Evolutionary conservation across 2,113 vertebrate genomes (phyloP), one percentile per base, ranked within the genome.

Genomic region (Ameiurus melas): DNA sequence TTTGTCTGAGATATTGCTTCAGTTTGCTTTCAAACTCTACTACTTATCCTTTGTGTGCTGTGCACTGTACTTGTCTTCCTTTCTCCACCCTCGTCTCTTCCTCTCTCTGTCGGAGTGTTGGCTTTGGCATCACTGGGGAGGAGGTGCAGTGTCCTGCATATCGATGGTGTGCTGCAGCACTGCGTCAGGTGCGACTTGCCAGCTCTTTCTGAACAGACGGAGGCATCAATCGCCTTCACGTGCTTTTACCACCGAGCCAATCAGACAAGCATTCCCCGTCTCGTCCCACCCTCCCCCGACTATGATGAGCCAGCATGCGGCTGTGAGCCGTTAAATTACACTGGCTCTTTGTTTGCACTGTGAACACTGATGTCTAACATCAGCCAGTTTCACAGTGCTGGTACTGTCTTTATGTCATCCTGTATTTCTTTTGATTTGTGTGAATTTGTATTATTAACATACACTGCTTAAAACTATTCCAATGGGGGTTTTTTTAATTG

Each of bases 121-220:
- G 68, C 36, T 47, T 66, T 19, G n/a, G 53, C 33, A 68, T 7
- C 55, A 47, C 68, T 1, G 17, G 58, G 27, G 75, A 83, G 60
- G 27, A 68, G 39, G 62, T 84, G 83, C n/a, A 43, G 68, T 64
- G 85, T 84, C 78, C 33, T 55, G 91, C 87, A 81, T 94, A 87
- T 92, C 90, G 86, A 93, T 90, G 25, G 39, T 43, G 55, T 85
- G 87, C 91, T 94, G 92, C 93, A 92, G 91, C 90, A 92, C 86
- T 91, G 92, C 92, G 82, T 93, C 94, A 93, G 92, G 79, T 71
- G 81, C 51, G 27, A 89, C 33, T 91, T 91, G 94, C 92, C 93
- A 89, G 75, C 77, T 36, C 25, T 55, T 19, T 60, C 83, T 85
- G 43, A 83, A 47, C 55, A 88, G 60, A 47, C 36, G 27, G 70